Evolutionary conservation across 2,888 invertebrate species (phyloP).

Genomic region (Andrena trimmerana): DNA sequence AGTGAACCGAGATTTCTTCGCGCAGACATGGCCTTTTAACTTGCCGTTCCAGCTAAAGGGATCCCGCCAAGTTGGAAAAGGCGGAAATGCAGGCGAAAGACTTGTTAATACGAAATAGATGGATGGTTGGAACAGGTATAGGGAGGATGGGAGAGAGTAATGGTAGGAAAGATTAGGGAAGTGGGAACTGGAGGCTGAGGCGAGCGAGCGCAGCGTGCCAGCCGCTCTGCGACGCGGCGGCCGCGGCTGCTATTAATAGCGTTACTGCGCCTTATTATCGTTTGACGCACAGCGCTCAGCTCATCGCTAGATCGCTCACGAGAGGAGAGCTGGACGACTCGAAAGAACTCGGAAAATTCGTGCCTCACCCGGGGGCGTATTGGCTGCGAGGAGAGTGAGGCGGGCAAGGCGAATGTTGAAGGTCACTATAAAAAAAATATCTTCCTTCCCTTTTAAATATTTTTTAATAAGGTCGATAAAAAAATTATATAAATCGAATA

Average conservation of each 20-base stretch:
- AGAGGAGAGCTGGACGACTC: conserved; percentile 12
- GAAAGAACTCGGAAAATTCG: conserved; percentile 6
- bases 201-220: conserved; percentile 21
- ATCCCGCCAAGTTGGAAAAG: no score
- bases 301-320: conserved; percentile 45
- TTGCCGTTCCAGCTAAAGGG: no score
- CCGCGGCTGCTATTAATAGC: conserved; percentile 79
- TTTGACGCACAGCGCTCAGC: conserved; percentile 65
- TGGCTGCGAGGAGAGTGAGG: not conserved
- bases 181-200: not conserved
- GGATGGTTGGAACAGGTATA: no score
- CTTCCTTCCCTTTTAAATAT: conserved; percentile 82
- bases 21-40: no score
- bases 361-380: not conserved
- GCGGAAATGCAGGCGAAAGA: no score
- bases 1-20: no score
- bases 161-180: not conserved
- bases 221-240: conserved; percentile 53
- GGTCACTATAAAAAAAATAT: conserved; percentile 43
- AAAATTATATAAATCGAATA: conserved; percentile 85
- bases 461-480: conserved; percentile 85
- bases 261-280: conserved; percentile 81
- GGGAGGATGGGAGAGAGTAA: not conserved
- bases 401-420: not conserved
- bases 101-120: no score